Base-by-base conservation (phyloP, 2,888 invertebrate species). In the Nephrotoma flavescens region DNA sequence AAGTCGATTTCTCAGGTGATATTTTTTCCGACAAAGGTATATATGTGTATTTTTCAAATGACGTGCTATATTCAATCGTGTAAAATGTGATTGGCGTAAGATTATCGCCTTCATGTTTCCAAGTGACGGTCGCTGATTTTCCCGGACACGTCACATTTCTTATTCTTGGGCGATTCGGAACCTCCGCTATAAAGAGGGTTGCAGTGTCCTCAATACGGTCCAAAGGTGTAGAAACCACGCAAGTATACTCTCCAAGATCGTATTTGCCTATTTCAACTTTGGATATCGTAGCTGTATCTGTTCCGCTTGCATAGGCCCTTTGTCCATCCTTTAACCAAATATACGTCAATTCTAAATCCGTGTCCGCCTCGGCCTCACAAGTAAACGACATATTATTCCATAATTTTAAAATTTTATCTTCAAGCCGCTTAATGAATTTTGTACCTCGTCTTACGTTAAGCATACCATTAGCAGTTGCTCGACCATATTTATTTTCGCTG, bases 181-280 rank as follows among this genome's bases (percentile, higher is more conserved):
- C 31, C 31, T 31, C 1, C 96, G 92, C 98, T 99, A 93, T 99
- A 86, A 95, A 97, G 6, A 99, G 93, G 88, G 96, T 96, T 4
- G 99, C 98, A 89, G 95, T 94, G 0, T 97, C 97, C 7, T 94
- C 93, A 1, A 96, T 96, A 89, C 96, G 94, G 90, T 99, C 99
- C 85, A 99, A 92, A 41, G 95, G 95, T 0, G 99, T 99, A 88
- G 93, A 93, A 0, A 99, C 99, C 4, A 97, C 94, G 91, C 99
- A 99, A 0, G 98, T 98, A 91, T 99, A 99, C 88, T 94, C 95
- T 4, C 98, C 99, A 0, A 98, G 97, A 92, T 99, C 99, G 88
- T 98, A 92, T 92, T 98, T 98, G 86, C 96, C 96, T 19, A 1
- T 19, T 19, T 19, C 19, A 19, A 19, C 1, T 19, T 19, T 19